Percentiles rank a stretch among this genome's conserved stretches.
Conservation (phyloP, 2,888 invertebrate genomes). For the Xestia rhomboidea region DNA sequence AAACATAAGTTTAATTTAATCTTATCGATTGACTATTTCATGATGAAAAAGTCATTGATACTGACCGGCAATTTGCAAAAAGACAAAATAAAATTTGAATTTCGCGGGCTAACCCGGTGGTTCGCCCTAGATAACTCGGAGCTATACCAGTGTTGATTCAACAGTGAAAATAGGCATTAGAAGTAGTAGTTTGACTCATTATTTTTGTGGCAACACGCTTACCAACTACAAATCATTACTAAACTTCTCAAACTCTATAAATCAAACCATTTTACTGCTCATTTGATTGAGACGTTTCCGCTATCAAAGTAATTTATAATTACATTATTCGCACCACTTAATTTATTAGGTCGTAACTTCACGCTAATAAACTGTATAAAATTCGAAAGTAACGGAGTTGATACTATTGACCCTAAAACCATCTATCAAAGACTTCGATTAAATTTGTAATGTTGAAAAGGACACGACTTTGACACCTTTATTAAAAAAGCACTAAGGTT, state of each 20-base stretch:
- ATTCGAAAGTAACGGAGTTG: neutral
- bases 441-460: neutral
- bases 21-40: too few relatives aligned
- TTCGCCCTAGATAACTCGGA: too few relatives aligned
- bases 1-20: too few relatives aligned
- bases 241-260: neutral
- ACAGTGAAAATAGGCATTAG: neutral
- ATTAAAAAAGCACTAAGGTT: neutral
- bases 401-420: neutral
- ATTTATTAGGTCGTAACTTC: constrained; percentile 32
- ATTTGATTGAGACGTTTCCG: constrained; percentile 20
- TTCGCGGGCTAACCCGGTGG: too few relatives aligned
- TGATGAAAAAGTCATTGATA: too few relatives aligned
- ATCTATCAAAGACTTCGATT: constrained; percentile 8
- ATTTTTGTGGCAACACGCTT: neutral
- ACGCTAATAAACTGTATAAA: constrained; percentile 12
- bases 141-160: too few relatives aligned
- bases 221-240: neutral
- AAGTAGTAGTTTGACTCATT: neutral
- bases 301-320: constrained; percentile 10
- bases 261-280: constrained; percentile 19
- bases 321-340: constrained; percentile 19
- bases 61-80: too few relatives aligned
- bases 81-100: too few relatives aligned
- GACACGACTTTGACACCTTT: neutral